phyloP scores from a whole-genome alignment of 2,797 vertebrate species.

The Cercopithecus diana region DNA sequence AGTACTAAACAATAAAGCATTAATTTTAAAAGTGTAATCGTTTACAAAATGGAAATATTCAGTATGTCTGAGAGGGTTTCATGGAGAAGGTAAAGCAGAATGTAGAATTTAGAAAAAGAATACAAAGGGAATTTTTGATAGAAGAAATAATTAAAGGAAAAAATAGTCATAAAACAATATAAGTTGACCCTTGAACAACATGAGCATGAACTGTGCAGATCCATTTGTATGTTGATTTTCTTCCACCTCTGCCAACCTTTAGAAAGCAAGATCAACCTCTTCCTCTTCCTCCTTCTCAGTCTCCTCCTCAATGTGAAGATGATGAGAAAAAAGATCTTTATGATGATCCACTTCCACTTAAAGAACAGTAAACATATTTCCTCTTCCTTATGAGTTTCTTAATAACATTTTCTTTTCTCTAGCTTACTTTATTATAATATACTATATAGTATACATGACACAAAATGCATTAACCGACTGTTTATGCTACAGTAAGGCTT shows the following conservation, averaged over 20 bases:
- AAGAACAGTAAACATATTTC: not conserved
- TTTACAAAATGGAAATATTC: not conserved
- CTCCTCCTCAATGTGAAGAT: not conserved
- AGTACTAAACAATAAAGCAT: not conserved
- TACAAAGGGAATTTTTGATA: not conserved
- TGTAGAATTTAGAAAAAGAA: not conserved
- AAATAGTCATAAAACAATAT: not conserved
- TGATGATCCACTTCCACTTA: not conserved
- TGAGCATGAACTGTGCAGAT: not conserved
- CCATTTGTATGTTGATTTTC: not conserved
- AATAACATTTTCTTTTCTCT: not conserved
- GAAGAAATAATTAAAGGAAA: slow-evolving; percentile 5
- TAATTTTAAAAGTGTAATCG: not conserved
- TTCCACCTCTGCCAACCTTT: not conserved
- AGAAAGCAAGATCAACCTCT: not conserved
- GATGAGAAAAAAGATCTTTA: not conserved
- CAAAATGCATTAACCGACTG: not conserved
- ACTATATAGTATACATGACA: not conserved
- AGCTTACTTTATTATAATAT: not conserved
- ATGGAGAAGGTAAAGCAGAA: not conserved
- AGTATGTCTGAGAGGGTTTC: not conserved
- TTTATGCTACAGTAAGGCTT: not conserved
- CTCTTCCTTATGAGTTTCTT: not conserved
- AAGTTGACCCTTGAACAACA: not conserved
- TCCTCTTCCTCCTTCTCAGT: not conserved